Conservation (phyloP, 2,888 invertebrate genomes). For the Dromius quadrimaculatus region DNA sequence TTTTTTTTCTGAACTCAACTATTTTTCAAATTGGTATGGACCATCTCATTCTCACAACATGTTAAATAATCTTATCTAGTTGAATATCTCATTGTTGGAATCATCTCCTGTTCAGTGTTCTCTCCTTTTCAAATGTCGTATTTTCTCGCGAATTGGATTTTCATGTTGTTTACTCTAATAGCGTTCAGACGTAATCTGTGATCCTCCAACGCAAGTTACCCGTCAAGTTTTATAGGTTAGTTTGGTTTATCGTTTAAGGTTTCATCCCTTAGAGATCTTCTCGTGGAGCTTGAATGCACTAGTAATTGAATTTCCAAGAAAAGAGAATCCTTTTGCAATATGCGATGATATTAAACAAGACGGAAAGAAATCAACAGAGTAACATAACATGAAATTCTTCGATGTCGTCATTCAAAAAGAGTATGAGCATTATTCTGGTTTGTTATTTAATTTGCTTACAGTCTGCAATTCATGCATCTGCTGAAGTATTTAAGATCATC, state of each 20-base stretch:
- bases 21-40: no score
- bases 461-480: constrained; percentile 10
- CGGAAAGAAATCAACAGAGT: no score
- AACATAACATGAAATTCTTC: no score
- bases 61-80: no score
- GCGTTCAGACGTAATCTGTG: constrained; percentile 27
- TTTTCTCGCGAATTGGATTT: constrained; percentile 22
- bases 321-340: background rate
- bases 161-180: constrained; percentile 21
- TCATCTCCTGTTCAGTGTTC: background rate
- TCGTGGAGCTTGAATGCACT: background rate
- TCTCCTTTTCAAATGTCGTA: constrained; percentile 1
- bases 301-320: constrained; percentile 8
- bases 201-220: constrained; percentile 25
- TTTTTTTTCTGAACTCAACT: no score
- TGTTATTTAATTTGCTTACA: no score
- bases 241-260: constrained; percentile 9
- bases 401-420: no score
- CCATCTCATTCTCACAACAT: no score
- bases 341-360: background rate
- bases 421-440: no score
- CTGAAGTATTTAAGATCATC: background rate
- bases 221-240: constrained; percentile 30
- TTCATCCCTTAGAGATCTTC: background rate
- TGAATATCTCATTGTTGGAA: no score